Percentiles rank a stretch among this genome's conserved stretches.
Evolutionary conservation across 2,113 vertebrate species (phyloP).

Genomic region (Leiothrix lutea): DNA sequence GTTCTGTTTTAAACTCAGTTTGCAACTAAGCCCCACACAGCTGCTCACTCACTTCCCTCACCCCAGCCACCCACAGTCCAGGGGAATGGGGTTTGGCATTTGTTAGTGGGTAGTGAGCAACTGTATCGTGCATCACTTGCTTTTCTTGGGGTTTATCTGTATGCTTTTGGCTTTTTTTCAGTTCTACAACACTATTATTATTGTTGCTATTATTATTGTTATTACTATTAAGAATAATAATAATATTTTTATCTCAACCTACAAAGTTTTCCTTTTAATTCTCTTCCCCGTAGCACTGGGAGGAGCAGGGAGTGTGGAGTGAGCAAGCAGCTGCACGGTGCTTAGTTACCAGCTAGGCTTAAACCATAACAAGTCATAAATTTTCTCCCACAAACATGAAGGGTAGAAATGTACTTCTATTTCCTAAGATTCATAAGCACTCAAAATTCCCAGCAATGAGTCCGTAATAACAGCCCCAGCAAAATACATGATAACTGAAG

Average conservation of each 20-base stretch:
- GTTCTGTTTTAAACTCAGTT: neutral
- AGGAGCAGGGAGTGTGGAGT: neutral
- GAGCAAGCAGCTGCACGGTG: neutral
- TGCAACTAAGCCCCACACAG: neutral
- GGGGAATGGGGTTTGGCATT: neutral
- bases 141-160: neutral
- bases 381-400: neutral
- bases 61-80: neutral
- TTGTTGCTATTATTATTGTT: neutral
- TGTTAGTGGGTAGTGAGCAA: neutral
- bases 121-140: neutral
- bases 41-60: too few relatives aligned
- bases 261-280: neutral
- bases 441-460: neutral
- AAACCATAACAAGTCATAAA: neutral
- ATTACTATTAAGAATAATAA: neutral
- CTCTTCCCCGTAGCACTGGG: neutral
- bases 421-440: neutral
- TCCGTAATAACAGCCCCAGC: neutral
- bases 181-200: too few relatives aligned
- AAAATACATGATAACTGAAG: neutral
- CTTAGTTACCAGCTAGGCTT: neutral
- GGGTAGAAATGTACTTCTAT: neutral
- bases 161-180: too few relatives aligned
- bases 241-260: neutral